Conservation (phyloP, 2,797 vertebrate genomes). For the Muscicapa comitata region DNA sequence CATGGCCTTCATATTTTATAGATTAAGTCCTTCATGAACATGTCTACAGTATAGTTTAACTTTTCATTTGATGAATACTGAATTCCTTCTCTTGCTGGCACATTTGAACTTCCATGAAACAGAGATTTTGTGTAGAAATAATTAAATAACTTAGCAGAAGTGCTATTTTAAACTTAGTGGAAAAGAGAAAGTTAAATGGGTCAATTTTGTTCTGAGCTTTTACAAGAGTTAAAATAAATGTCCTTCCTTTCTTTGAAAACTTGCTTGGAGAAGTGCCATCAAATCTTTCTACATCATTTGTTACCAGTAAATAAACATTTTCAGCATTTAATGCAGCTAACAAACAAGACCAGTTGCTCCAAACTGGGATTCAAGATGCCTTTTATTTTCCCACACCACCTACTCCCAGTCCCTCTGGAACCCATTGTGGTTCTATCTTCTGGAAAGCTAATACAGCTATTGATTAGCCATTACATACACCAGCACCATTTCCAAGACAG, state of each 20-base stretch:
- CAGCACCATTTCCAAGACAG: background rate
- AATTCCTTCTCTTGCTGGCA: background rate
- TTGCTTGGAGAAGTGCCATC: background rate
- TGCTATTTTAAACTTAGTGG: background rate
- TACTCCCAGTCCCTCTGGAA: background rate
- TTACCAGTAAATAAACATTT: background rate
- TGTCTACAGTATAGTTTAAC: background rate
- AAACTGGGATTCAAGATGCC: background rate
- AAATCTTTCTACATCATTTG: background rate
- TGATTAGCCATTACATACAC: background rate
- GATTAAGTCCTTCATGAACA: background rate
- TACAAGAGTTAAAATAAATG: background rate
- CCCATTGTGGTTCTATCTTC: background rate
- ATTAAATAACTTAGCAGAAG: background rate
- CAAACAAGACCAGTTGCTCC: background rate
- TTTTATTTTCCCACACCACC: background rate
- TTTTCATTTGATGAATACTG: background rate
- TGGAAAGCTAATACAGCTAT: background rate
- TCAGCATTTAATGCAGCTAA: background rate
- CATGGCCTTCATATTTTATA: background rate
- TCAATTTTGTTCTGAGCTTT: background rate
- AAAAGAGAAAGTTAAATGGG: background rate
- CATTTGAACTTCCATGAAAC: background rate
- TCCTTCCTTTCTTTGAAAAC: background rate
- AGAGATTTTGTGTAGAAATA: background rate